Base-by-base conservation (phyloP, 2,797 vertebrate genomes). In the Pseudochirops cupreus region DNA sequence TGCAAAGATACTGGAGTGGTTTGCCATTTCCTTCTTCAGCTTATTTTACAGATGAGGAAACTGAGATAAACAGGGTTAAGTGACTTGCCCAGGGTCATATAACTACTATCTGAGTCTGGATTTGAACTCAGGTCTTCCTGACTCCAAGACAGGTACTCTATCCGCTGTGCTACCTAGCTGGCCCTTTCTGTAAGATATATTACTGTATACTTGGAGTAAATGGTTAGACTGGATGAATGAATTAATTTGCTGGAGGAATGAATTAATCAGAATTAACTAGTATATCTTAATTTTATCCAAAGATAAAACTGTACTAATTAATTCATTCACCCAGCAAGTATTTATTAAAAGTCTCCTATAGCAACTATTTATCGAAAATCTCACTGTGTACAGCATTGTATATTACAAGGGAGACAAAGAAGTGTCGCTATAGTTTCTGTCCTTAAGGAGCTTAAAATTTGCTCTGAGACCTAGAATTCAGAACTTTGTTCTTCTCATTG, bases 251-350 rank as follows among this genome's bases (percentile, higher is more conserved):
- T 52, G 52, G 52, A 52, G 4, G 52, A 52, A 52, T 52, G 52
- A 52, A 52, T 52, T 52, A 52, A 52, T 52, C 4, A 52, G 52
- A 52, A 52, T 52, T 52, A 52, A 52, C 52, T 52, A 52, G 52
- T 52, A 52, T 52, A 6, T 52, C 2, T 52, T 52, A 52, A 3
- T 52, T 52, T 52, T 52, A 52, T 52, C 5, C 12, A 91, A 74
- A 56, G 92, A 3, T 95, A 93, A 95, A 93, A 93, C 91, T 59
- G 96, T n/a, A 87, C 26, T 67, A 67, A 93, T 67, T 67, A 58
- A 59, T 94, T 18, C 31, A 67, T 95, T 96, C 95, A 91, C 91
- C 90, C n/a, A 95, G 29, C 13, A 91, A 92, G 13, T 93, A 96
- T 89, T 91, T 95, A 57, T 67, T 94, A 82, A 92, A 4, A n/a